Evolutionary conservation across 2,888 invertebrate genomes (phyloP), one percentile per base, ranked within the genome.

Genomic region (Lycaena phlaeas): DNA sequence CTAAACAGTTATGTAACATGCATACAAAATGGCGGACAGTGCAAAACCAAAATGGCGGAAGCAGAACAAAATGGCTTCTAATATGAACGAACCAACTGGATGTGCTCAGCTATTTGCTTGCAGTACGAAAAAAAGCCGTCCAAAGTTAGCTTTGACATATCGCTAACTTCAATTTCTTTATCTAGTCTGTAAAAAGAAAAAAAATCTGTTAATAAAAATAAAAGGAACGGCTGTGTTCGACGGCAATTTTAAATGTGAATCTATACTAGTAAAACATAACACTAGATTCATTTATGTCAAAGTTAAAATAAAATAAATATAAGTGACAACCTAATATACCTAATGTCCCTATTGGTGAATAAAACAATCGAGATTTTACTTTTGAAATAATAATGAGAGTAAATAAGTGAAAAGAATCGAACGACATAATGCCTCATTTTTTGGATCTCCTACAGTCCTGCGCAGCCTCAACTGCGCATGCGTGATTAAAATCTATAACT

Each of bases 41-140:
- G 45, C 36, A 47, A 56, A 61, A 60, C 54, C 61, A 63, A 65
- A 48, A 68, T 64, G 62, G 57, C 59, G 43, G 46, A 60, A 60
- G 56, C 59, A 48, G 44, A 54, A 41, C 42, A 66, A 67, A 52
- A 71, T 70, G 69, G 68, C 63, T 59, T 56, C 61, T 58, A 57
- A 42, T 63, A 52, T 63, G 64, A 69, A 85, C 85, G 66, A 82
- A 85, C 85, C 85, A 85, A 72, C 65, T 85, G 85, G 64, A 85
- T 81, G 66, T 85, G 85, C 46, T 85, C 85, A 58, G 85, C 85
- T 61, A 85, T 82, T 74, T 81, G 82, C 77, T 85, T 85, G 84
- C 85, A 85, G 82, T 85, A 85, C 58, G 82, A 79, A 75, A 78
- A 84, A 77, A 85, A 84, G 68, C 84, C 79, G 72, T 85, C 85